phyloP scores from a whole-genome alignment of 2,797 vertebrate species.

The Enteromius fasciolatus region DNA sequence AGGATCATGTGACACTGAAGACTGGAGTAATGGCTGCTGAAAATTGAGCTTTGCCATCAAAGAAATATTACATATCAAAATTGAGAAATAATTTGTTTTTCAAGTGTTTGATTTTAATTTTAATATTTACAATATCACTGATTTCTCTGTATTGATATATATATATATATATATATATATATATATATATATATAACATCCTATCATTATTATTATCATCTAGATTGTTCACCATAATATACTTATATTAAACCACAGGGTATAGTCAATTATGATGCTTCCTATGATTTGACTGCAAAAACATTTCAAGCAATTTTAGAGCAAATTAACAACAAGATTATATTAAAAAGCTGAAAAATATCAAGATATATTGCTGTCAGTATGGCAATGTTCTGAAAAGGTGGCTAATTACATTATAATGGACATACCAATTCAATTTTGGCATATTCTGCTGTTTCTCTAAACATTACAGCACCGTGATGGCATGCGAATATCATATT shows the following conservation, averaged over 20 bases:
- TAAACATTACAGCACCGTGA: slow-evolving; percentile 17
- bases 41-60: background rate
- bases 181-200: background rate
- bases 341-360: background rate
- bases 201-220: background rate
- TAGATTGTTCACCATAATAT: background rate
- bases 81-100: no score
- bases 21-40: background rate
- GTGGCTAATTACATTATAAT: slow-evolving; percentile 19
- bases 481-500: slow-evolving; percentile 32
- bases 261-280: background rate
- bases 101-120: background rate
- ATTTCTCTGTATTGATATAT: background rate
- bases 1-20: background rate
- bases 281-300: background rate
- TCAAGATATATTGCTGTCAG: background rate
- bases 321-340: background rate
- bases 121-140: background rate
- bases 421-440: slow-evolving; percentile 8
- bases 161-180: no score
- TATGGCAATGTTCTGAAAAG: slow-evolving; percentile 12
- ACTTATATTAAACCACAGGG: background rate
- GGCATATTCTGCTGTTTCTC: slow-evolving; percentile 9
- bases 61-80: background rate
- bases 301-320: background rate